Conservation (phyloP, 2,113 vertebrate species). For the Trinectes maculatus region DNA sequence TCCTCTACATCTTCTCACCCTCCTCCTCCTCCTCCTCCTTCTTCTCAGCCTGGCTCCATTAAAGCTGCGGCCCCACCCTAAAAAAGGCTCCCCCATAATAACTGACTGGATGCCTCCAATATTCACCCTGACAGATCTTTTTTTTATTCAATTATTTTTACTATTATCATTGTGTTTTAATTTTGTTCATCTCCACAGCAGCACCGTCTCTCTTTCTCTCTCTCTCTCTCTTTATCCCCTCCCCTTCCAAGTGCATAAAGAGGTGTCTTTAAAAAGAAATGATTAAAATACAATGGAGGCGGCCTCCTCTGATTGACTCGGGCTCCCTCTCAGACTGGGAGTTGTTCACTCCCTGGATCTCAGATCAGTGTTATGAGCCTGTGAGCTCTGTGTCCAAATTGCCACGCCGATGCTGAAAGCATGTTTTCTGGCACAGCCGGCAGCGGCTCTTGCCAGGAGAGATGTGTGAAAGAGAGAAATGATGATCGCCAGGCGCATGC, state of each 20-base stretch:
- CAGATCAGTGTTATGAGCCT: constrained; percentile 42
- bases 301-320: constrained; percentile 25
- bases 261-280: constrained; percentile 16
- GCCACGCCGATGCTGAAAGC: constrained; percentile 51
- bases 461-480: constrained; percentile 68
- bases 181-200: constrained; percentile 1
- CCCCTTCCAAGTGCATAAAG: constrained; percentile 5
- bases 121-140: constrained; percentile 39
- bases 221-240: neutral
- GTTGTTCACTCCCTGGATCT: constrained; percentile 37
- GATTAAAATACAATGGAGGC: constrained; percentile 13
- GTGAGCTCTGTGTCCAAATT: constrained; percentile 49
- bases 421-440: constrained; percentile 64
- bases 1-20: constrained; percentile 64
- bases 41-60: constrained; percentile 49
- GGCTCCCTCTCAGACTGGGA: constrained; percentile 37
- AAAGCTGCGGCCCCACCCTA: constrained; percentile 79
- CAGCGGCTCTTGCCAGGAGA: constrained; percentile 41
- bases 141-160: too few relatives aligned
- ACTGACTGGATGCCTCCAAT: constrained; percentile 70
- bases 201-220: neutral
- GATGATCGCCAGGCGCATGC: constrained; percentile 27
- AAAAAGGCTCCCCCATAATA: constrained; percentile 57
- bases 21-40: constrained; percentile 37
- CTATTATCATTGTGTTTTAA: constrained; percentile 7